Evolutionary conservation across 2,888 invertebrate genomes (phyloP), one percentile per base, ranked within the genome.

Genomic region (Acanthosepion pharaonis): DNA sequence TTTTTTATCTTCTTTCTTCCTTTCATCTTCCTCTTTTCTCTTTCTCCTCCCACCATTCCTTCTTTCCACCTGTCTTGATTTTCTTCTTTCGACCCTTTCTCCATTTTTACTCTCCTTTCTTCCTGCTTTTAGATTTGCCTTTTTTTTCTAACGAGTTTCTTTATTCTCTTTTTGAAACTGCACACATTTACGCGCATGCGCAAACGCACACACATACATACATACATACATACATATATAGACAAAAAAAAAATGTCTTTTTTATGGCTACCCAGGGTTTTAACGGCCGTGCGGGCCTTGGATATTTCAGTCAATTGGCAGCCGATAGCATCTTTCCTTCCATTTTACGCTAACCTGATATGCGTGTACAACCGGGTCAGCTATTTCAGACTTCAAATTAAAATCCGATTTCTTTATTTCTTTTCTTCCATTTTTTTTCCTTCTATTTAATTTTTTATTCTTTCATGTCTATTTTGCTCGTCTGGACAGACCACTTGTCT

Each of bases 341-440:
- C 78, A 78, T 78, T 78, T 78, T 78, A 33, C 78, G 78, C 78
- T 33, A 78, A 33, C 78, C 78, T 78, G 78, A 78, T 78, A 78
- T n/a, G 78, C 78, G 78, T 78, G n/a, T 78, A 78, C n/a, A 78
- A 78, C 78, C 78, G 78, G 78, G 78, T 78, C 78, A 78, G 78
- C 78, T 78, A 78, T 78, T 78, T 78, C 20, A n/a, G n/a, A n/a
- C 78, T 78, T 78, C 78, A 78, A 78, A 78, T 78, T 78, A 78
- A 78, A 78, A 78, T 78, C 78, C 78, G 78, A 78, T 78, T 78
- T 78, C 11, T 78, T 78, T 18, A 3, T 18, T 78, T 78, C n/a
- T 15, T n/a, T n/a, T 18, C 78, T 78, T 18, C n/a, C 2, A 11
- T n/a, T 5, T n/a, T 33, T n/a, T n/a, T 15, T 11, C n/a, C 8